Evolutionary conservation across 2,888 invertebrate genomes (phyloP).

Genomic region (Megalurothrips usitatus): DNA sequence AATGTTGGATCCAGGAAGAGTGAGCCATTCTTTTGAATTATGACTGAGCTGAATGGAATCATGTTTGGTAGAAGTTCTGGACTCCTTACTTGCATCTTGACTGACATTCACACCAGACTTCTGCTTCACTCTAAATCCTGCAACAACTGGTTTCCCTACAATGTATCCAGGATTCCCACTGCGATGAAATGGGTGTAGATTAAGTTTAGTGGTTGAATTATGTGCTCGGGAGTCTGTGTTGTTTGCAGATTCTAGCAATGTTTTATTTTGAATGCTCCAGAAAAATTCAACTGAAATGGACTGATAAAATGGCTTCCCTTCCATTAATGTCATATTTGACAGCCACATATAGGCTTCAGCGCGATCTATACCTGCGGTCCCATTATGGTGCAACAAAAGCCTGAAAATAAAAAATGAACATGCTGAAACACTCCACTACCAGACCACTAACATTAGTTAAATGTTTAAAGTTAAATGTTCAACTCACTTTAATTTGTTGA

Average conservation of each 20-base stretch:
- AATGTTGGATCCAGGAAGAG: slow-evolving; percentile 42
- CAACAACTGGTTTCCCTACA: slow-evolving; percentile 58
- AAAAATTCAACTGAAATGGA: slow-evolving; percentile 41
- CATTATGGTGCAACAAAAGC: slow-evolving; percentile 49
- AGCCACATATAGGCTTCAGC: slow-evolving; percentile 47
- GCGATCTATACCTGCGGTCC: slow-evolving; percentile 48
- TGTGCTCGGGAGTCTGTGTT: not conserved
- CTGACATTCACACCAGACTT: slow-evolving; percentile 37
- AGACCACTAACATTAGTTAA: not conserved
- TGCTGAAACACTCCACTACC: not conserved
- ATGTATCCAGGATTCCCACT: slow-evolving; percentile 79
- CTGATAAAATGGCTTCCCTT: slow-evolving; percentile 41
- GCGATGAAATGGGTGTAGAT: slow-evolving; percentile 35
- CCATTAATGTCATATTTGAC: slow-evolving; percentile 41
- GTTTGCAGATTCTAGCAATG: slow-evolving; percentile 34
- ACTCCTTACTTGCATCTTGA: not conserved
- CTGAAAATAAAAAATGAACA: slow-evolving; percentile 33
- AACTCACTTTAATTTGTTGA: not conserved
- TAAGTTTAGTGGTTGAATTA: not conserved
- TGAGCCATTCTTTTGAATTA: slow-evolving; percentile 41
- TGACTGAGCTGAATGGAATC: slow-evolving; percentile 37
- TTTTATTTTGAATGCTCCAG: slow-evolving; percentile 41
- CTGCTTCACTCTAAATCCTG: slow-evolving; percentile 46
- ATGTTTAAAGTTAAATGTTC: not conserved
- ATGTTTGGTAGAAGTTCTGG: slow-evolving; percentile 39